Conservation (phyloP, 1,140 invertebrate genomes). For the Euwallacea similis region DNA sequence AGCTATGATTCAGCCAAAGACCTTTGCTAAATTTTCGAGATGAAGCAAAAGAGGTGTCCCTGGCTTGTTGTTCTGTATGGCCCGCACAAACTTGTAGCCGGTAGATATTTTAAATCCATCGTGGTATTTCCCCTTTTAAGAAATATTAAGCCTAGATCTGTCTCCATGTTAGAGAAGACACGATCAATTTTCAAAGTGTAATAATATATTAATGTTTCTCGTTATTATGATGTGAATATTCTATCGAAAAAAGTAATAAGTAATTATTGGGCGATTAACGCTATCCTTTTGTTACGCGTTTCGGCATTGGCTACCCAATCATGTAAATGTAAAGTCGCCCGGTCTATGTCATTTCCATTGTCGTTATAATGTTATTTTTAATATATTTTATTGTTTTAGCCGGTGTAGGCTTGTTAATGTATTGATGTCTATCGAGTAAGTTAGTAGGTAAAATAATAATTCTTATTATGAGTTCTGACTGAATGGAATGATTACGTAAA, state of each 20-base stretch:
- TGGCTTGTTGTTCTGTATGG: constrained; percentile 33
- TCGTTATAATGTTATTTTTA: constrained; percentile 1
- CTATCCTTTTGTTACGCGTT: constrained; percentile 1
- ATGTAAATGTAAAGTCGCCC: neutral
- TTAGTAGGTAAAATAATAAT: constrained; percentile 1
- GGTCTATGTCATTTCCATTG: neutral
- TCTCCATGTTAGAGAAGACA: constrained; percentile 53
- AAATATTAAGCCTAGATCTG: constrained; percentile 51
- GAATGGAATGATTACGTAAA: constrained; percentile 47
- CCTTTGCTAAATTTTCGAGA: no score
- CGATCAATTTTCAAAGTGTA: constrained; percentile 51
- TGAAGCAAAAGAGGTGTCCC: neutral
- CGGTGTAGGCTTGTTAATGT: constrained; percentile 51
- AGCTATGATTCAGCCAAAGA: no score
- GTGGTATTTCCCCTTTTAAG: constrained; percentile 34
- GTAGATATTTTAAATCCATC: constrained; percentile 44
- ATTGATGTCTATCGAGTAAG: constrained; percentile 39
- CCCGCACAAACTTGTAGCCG: constrained; percentile 47
- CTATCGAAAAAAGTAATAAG: constrained; percentile 44
- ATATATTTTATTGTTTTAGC: constrained; percentile 50
- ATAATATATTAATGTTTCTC: constrained; percentile 56
- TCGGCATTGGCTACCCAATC: neutral
- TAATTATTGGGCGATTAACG: constrained; percentile 23
- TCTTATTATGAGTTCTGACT: constrained; percentile 46
- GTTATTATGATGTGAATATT: constrained; percentile 54